phyloP scores from a whole-genome alignment of 1,140 invertebrate genomes.

The Vollenhovia emeryi region DNA sequence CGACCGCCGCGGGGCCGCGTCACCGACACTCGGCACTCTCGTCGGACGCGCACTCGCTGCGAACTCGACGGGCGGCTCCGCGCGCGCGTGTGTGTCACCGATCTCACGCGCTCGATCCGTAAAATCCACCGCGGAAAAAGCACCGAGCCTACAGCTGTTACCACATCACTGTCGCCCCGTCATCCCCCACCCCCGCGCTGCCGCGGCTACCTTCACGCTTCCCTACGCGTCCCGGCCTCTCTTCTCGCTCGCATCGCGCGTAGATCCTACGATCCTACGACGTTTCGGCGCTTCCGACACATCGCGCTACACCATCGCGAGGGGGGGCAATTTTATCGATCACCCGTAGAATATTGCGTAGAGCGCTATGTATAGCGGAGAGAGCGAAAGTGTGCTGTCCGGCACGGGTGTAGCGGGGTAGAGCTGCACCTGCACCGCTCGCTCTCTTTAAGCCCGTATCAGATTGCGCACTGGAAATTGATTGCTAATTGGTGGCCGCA shows the following conservation, averaged over 20 bases:
- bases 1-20: too few species aligned
- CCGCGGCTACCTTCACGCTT: neutral
- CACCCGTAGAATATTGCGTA: neutral
- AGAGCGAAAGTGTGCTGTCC: neutral
- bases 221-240: neutral
- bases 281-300: neutral
- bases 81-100: too few species aligned
- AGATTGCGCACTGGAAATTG: too few species aligned
- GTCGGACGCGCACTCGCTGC: too few species aligned
- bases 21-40: too few species aligned
- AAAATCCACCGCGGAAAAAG: too few species aligned
- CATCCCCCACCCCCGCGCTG: neutral
- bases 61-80: too few species aligned
- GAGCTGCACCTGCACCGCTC: neutral
- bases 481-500: too few species aligned
- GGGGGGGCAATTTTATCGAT: neutral
- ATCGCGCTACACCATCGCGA: neutral
- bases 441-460: neutral
- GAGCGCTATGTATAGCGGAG: neutral
- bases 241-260: neutral
- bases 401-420: neutral
- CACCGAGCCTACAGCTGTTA: too few species aligned
- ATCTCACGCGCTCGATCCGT: neutral
- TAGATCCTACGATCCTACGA: neutral
- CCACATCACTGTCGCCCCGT: conserved; percentile 9